These are phyloP conservation scores for Ardeotis arabs DNA, from an alignment of 2,113 vertebrate species.

Conservation along the genomic window DNA sequence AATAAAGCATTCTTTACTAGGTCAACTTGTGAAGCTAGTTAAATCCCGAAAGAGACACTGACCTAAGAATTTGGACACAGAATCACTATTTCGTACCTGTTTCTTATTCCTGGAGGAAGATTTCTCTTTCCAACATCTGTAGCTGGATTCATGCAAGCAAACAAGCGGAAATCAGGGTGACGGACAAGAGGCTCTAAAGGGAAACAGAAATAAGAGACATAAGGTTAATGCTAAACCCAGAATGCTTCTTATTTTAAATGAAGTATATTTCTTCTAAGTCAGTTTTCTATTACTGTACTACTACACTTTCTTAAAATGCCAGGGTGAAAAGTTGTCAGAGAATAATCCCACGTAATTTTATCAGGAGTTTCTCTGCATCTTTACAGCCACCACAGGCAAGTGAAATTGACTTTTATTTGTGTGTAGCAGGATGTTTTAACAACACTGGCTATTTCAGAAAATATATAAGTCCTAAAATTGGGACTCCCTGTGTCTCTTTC, in stretches of 20 bases:
- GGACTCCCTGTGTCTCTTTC: background rate
- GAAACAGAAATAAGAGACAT: background rate
- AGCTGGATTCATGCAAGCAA: constrained; percentile 99
- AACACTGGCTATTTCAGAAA: background rate
- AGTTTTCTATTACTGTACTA: background rate
- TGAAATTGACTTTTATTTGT: background rate
- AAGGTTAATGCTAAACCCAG: background rate
- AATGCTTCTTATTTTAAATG: background rate
- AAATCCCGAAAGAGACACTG: background rate
- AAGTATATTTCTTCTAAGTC: background rate
- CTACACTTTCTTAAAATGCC: background rate
- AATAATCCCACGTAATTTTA: background rate
- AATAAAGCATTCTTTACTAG: background rate
- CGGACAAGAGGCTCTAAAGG: constrained; percentile 87
- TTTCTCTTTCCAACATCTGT: constrained; percentile 98
- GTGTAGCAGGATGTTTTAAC: background rate
- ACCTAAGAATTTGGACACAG: background rate
- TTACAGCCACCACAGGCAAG: background rate
- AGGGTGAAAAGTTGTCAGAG: background rate
- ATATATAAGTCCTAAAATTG: background rate
- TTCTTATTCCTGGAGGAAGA: constrained; percentile 94
- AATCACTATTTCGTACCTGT: constrained; percentile 79
- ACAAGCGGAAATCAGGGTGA: constrained; percentile 91
- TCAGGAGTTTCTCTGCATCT: background rate
- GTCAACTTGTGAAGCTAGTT: background rate